Evolutionary conservation across 37 sponge, comb jelly and placozoan genomes (phyloP).

Genomic region (Cliona cf. orientalis): DNA sequence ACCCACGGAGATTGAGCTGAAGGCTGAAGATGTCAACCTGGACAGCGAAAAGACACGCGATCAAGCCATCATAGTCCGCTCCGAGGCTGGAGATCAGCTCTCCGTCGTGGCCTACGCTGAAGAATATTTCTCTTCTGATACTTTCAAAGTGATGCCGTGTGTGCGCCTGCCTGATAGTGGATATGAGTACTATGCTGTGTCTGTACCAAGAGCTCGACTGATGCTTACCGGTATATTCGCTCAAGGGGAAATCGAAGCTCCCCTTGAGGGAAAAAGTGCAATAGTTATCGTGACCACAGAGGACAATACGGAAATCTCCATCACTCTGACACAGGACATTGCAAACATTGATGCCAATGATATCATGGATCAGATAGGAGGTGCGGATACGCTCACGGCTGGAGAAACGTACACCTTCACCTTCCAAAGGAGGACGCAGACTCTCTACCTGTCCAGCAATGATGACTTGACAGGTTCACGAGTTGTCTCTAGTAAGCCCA

Average conservation of each 20-base stretch:
- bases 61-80: no score
- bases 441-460: slow-evolving; percentile 30
- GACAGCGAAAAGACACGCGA: no score
- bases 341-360: background rate
- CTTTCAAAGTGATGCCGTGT: slow-evolving; percentile 40
- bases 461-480: slow-evolving; percentile 43
- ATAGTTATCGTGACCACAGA: slow-evolving; percentile 34
- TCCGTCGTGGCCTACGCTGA: slow-evolving; percentile 38
- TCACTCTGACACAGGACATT: slow-evolving; percentile 45
- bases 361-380: background rate
- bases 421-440: slow-evolving; percentile 9
- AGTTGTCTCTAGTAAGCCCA: slow-evolving; percentile 46
- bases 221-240: background rate
- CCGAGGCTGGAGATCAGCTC: no score
- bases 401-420: background rate
- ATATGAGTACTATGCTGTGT: slow-evolving; percentile 70
- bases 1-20: no score
- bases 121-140: slow-evolving; percentile 32
- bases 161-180: slow-evolving; percentile 15
- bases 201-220: slow-evolving; percentile 5
- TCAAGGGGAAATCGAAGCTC: background rate
- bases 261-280: slow-evolving; percentile 21
- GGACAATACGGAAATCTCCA: background rate
- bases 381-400: background rate
- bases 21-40: no score